These are phyloP conservation scores for Cyrtodaria siliqua DNA, from an alignment of 2,888 invertebrate genomes.

Conservation along the genomic window DNA sequence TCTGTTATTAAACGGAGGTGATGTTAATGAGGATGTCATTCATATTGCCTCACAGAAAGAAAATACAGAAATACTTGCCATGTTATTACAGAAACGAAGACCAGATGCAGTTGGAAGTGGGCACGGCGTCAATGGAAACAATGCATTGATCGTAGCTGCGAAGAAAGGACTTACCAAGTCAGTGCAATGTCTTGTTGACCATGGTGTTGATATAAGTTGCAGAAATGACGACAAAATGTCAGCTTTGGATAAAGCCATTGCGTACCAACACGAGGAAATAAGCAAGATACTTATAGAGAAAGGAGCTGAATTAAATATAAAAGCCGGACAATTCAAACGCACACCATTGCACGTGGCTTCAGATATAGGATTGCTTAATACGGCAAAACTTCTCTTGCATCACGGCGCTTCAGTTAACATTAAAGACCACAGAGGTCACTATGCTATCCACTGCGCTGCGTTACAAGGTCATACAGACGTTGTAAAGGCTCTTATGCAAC, in stretches of 20 bases:
- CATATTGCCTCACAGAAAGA: constrained; percentile 30
- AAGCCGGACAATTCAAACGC: constrained; percentile 35
- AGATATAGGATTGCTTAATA: constrained; percentile 18
- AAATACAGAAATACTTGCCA: constrained; percentile 8
- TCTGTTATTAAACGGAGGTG: constrained; percentile 16
- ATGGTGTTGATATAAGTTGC: neutral
- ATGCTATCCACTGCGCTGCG: constrained; percentile 44
- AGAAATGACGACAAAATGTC: constrained; percentile 10
- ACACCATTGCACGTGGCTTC: constrained; percentile 47
- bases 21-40: constrained; percentile 32
- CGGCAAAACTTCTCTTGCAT: constrained; percentile 17
- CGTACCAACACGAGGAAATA: constrained; percentile 19
- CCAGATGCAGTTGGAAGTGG: neutral
- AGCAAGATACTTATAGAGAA: constrained; percentile 17
- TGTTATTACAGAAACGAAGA: constrained; percentile 1
- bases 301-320: constrained; percentile 31
- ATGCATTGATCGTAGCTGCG: constrained; percentile 34
- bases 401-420: constrained; percentile 19
- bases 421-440: constrained; percentile 48
- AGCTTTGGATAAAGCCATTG: constrained; percentile 23
- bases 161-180: constrained; percentile 23
- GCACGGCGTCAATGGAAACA: constrained; percentile 14
- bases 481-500: constrained; percentile 7
- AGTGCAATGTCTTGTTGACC: constrained; percentile 5
- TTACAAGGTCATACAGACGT: constrained; percentile 25